Base-by-base conservation (phyloP, 2,113 vertebrate genomes). In the Telmatochromis brichardi region DNA sequence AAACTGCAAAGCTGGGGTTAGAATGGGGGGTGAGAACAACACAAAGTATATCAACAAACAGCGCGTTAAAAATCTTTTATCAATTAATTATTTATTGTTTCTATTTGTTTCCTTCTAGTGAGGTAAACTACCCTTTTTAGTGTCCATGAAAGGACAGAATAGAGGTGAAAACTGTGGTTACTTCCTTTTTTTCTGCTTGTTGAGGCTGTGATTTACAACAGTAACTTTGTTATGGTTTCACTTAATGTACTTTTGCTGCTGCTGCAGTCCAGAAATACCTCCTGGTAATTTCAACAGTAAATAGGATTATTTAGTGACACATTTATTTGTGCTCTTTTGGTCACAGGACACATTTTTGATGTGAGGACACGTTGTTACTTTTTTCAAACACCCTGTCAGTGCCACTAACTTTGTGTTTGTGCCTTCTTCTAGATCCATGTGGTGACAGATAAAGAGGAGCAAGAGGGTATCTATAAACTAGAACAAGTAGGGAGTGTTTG, bases 401-500 rank as follows among this genome's bases (percentile, higher is more conserved):
- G 40, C 42, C 45, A 12, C 15, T 78, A 78, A 78, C 71, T 50
- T 76, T 7, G 4, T 50, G 3, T 78, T 28, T 50, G 26, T 78
- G 10, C 51, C 5, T 87, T 82, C 85, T 80, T 80, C 15, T 81
- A 97, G 96, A 94, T 97, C 76, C 96, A 97, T 21, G 94, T 96
- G 50, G 96, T 97, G 73, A 96, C 96, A 0, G 79, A 89, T n/a
- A 83, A 89, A 55, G 96, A 97, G 55, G 96, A 96, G 73, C 82
- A 89, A 50, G 89, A 90, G 1, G 83, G 81, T 19, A 86, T 94
- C 15, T 97, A 95, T 82, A 89, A 91, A 57, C 87, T 97, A 2
- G 92, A 86, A 80, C 95, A 97, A 87, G 96, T 96, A 88, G 8
- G 92, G 28, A 7, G 7, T 51, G 65, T 5, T 15, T 33, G 14